These are phyloP conservation scores for Stichodactyla helianthus DNA, from an alignment of 64 coral and sea anemone genomes.

Conservation along the genomic window DNA sequence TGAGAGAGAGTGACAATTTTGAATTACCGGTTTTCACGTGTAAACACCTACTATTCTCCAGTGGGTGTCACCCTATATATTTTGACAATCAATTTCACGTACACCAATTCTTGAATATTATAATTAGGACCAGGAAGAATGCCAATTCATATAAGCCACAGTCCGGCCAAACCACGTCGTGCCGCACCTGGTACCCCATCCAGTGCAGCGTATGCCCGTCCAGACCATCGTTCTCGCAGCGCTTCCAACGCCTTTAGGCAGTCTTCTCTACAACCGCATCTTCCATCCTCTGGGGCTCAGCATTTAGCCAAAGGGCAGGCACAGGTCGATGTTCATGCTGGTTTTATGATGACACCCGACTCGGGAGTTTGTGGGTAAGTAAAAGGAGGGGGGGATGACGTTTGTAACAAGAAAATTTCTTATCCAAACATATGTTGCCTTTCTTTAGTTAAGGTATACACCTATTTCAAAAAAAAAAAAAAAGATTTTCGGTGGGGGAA, in stretches of 20 bases:
- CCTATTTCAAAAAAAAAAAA: too few relatives aligned
- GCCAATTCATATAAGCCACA: constrained; percentile 9
- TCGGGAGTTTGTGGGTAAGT: constrained; percentile 99
- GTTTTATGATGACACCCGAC: constrained; percentile 94
- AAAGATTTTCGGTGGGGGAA: too few relatives aligned
- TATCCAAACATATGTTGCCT: too few relatives aligned
- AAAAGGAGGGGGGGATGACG: background rate
- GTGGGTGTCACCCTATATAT: too few relatives aligned
- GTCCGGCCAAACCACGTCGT: constrained; percentile 50
- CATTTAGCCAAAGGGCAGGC: constrained; percentile 66
- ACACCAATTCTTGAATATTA: too few relatives aligned
- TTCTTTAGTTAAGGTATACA: too few relatives aligned
- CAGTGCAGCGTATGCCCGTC: constrained; percentile 27
- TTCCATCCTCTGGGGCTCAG: constrained; percentile 85
- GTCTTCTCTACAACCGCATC: constrained; percentile 56
- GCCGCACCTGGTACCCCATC: constrained; percentile 52
- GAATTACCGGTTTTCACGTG: too few relatives aligned
- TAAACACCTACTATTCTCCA: too few relatives aligned
- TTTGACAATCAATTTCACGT: too few relatives aligned
- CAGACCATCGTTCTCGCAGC: constrained; percentile 29
- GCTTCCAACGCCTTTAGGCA: constrained; percentile 36
- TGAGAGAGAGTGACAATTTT: too few relatives aligned
- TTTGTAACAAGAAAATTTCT: too few relatives aligned
- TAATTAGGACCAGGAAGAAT: constrained; percentile 68
- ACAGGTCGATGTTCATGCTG: constrained; percentile 59